Evolutionary conservation across 2,113 vertebrate genomes (phyloP).

Genomic region (Semicossyphus pulcher): DNA sequence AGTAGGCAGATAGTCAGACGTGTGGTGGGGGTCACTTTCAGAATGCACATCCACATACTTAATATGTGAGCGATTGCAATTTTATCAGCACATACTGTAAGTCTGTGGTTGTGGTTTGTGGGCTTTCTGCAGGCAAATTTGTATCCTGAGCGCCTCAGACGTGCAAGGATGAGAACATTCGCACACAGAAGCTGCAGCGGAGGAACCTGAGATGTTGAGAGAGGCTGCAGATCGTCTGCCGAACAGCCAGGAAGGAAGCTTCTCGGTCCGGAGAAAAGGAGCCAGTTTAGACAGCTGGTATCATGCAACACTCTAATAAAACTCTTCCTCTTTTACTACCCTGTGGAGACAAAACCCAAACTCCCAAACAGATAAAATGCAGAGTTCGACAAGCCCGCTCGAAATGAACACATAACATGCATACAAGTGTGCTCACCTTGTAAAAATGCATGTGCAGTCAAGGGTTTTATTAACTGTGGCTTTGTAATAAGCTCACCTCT

Average conservation of each 20-base stretch:
- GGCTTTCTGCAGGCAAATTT: constrained; percentile 40
- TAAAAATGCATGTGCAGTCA: constrained; percentile 44
- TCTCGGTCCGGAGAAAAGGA: constrained; percentile 21
- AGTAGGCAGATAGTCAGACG: constrained; percentile 39
- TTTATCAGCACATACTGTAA: constrained; percentile 39
- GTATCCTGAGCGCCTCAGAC: constrained; percentile 18
- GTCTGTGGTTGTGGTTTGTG: constrained; percentile 32
- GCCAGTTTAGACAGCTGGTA: constrained; percentile 58
- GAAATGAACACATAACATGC: background rate
- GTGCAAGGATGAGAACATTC: constrained; percentile 35
- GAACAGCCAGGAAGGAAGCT: constrained; percentile 30
- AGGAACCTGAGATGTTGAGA: constrained; percentile 26
- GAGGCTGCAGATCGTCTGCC: constrained; percentile 3
- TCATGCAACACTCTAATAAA: constrained; percentile 62
- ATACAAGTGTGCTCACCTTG: constrained; percentile 30
- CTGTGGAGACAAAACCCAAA: constrained; percentile 35
- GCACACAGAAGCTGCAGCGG: constrained; percentile 19
- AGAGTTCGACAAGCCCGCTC: constrained; percentile 23
- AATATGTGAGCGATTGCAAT: constrained; percentile 30
- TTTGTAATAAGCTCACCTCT: constrained; percentile 21
- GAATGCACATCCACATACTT: background rate
- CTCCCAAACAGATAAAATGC: constrained; percentile 5
- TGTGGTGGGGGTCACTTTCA: constrained; percentile 29
- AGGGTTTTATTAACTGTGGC: constrained; percentile 50
- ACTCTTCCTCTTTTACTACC: constrained; percentile 44